phyloP scores from a whole-genome alignment of 2,888 invertebrate genomes.

The Chirona hameri region DNA sequence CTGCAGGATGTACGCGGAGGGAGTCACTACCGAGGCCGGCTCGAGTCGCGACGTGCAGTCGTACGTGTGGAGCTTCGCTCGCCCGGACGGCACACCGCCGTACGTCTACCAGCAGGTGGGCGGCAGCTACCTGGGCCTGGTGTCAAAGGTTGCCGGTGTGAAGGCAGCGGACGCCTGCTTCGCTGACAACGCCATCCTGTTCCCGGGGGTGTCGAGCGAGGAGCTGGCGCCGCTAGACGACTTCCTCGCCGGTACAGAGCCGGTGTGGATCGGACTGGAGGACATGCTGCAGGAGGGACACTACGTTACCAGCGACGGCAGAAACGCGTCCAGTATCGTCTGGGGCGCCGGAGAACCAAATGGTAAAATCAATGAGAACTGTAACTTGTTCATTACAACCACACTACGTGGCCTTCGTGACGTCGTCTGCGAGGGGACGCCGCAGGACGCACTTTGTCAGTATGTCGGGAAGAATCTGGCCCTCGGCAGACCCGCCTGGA shows the following conservation, averaged over 20 bases:
- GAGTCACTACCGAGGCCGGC: conserved; percentile 1
- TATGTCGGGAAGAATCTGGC: background rate
- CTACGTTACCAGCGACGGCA: background rate
- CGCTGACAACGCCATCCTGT: background rate
- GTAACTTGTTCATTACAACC: no score
- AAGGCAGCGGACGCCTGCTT: background rate
- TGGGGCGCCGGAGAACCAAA: background rate
- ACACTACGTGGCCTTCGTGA: no score
- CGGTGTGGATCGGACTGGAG: background rate
- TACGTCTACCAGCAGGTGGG: background rate
- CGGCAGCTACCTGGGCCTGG: background rate
- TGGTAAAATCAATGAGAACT: background rate
- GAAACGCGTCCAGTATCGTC: background rate
- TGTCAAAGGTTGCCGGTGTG: no score
- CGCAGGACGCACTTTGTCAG: background rate
- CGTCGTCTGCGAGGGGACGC: no score
- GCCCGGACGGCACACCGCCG: background rate
- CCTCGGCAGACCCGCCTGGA: no score
- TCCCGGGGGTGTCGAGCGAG: background rate
- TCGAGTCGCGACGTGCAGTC: background rate
- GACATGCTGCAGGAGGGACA: background rate
- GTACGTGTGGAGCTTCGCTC: background rate
- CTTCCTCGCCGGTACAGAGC: no score
- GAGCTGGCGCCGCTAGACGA: no score
- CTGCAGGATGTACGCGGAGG: background rate